A percentile compares a stretch with the other conserved stretches of the same genome.
These are phyloP conservation scores for Dynastes maya DNA, from an alignment of 2,888 invertebrate genomes.

Conservation along the genomic window DNA sequence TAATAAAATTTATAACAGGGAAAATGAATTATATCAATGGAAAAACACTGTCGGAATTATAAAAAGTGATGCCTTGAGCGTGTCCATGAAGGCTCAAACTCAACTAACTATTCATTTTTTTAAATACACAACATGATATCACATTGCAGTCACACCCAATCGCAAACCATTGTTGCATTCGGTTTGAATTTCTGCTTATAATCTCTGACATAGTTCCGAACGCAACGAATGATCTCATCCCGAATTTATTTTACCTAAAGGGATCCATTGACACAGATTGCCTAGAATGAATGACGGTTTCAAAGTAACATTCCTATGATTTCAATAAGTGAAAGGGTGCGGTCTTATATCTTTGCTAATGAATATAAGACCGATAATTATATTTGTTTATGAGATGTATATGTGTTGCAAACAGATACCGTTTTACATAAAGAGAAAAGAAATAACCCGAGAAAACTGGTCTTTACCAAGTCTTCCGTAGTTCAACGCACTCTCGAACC, in stretches of 20 bases:
- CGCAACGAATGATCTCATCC: conserved; percentile 18
- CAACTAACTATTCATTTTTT: too few species aligned
- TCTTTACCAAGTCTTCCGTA: not conserved
- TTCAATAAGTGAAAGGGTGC: not conserved
- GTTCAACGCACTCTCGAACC: not conserved
- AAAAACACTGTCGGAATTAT: too few species aligned
- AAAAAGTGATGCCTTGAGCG: not conserved
- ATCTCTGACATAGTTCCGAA: conserved; percentile 3
- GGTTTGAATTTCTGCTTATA: not conserved
- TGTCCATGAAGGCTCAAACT: not conserved
- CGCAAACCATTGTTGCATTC: too few species aligned
- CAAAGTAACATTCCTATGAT: not conserved
- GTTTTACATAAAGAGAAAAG: conserved; percentile 11
- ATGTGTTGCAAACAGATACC: not conserved
- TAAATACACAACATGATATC: too few species aligned
- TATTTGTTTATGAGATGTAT: not conserved
- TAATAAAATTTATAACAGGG: too few species aligned
- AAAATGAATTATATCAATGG: too few species aligned
- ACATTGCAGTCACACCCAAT: too few species aligned
- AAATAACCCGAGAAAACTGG: not conserved
- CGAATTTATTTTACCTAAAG: conserved; percentile 21
- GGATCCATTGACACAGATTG: conserved; percentile 31
- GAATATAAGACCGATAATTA: too few species aligned
- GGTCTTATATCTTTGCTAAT: not conserved
- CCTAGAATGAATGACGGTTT: conserved; percentile 10